Conservation (phyloP, 2,888 invertebrate species). For the Agrypnus murinus region DNA sequence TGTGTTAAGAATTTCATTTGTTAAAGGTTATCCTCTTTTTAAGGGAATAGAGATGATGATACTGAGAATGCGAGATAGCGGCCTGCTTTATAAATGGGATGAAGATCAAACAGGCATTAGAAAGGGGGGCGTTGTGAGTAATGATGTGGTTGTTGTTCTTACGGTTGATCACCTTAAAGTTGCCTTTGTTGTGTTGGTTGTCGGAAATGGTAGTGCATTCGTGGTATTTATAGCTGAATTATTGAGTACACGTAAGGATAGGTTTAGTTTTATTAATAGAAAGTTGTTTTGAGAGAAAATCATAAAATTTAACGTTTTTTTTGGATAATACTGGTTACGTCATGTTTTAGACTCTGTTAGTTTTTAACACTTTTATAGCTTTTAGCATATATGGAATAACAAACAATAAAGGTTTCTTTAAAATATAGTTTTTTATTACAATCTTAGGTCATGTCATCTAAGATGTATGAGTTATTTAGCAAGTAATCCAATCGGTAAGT, state of each 20-base stretch:
- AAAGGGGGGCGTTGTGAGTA: neutral
- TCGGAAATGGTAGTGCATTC: slow-evolving; percentile 1
- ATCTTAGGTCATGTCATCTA: too few species aligned
- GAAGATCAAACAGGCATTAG: neutral
- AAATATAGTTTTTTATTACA: too few species aligned
- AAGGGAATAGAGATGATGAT: neutral
- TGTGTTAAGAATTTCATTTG: neutral
- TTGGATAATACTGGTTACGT: too few species aligned
- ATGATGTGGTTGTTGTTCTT: neutral
- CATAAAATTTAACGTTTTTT: too few species aligned
- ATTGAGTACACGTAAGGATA: neutral
- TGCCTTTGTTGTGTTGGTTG: slow-evolving; percentile 14
- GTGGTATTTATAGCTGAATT: slow-evolving; percentile 13
- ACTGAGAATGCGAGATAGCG: slow-evolving; percentile 9
- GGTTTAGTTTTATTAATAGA: too few species aligned
- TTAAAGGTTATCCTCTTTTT: slow-evolving; percentile 8
- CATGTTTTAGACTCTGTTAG: too few species aligned
- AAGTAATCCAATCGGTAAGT: too few species aligned
- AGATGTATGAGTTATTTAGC: too few species aligned
- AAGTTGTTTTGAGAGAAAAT: too few species aligned
- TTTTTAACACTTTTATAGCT: too few species aligned
- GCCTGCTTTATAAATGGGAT: slow-evolving; percentile 15
- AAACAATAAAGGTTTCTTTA: too few species aligned
- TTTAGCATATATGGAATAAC: too few species aligned
- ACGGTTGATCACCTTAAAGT: slow-evolving; percentile 13